Conservation (phyloP, 2,888 invertebrate species). For the Drosophila cognata region DNA sequence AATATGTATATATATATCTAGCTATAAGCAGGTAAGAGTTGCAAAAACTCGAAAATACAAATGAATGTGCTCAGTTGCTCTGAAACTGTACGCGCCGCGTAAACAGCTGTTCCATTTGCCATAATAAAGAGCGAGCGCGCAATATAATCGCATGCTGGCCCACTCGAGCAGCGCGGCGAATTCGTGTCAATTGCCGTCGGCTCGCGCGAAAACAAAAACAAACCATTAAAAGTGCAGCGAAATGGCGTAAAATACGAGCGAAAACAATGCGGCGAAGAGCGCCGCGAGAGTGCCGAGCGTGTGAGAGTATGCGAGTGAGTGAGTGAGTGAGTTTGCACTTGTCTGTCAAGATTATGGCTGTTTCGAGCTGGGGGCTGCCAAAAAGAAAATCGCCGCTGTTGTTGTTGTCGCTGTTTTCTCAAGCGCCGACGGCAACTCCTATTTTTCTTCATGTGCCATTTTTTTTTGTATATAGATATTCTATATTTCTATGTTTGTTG, state of each 20-base stretch:
- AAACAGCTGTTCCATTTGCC: constrained; percentile 71
- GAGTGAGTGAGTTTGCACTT: constrained; percentile 63
- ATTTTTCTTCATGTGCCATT: constrained; percentile 80
- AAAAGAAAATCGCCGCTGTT: constrained; percentile 51
- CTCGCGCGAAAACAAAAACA: constrained; percentile 71
- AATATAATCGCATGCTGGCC: constrained; percentile 52
- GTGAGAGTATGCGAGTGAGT: constrained; percentile 16
- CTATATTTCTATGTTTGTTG: constrained; percentile 14
- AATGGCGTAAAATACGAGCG: constrained; percentile 81
- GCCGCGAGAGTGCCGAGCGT: constrained; percentile 19
- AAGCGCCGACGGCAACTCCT: constrained; percentile 81
- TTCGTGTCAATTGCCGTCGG: constrained; percentile 38
- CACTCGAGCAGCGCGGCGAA: constrained; percentile 65
- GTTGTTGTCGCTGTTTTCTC: constrained; percentile 43
- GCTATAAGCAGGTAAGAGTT: constrained; percentile 22
- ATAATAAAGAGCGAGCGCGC: constrained; percentile 61
- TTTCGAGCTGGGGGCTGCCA: constrained; percentile 56
- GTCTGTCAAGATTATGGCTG: constrained; percentile 81
- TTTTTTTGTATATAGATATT: constrained; percentile 11
- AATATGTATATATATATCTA: constrained; percentile 25
- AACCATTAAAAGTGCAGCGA: constrained; percentile 74
- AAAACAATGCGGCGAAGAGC: constrained; percentile 73
- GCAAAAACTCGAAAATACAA: constrained; percentile 19
- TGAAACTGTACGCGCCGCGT: constrained; percentile 53
- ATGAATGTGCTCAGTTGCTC: constrained; percentile 32